These are phyloP conservation scores for Spodoptera littoralis DNA, from an alignment of 2,888 invertebrate species.

Conservation along the genomic window DNA sequence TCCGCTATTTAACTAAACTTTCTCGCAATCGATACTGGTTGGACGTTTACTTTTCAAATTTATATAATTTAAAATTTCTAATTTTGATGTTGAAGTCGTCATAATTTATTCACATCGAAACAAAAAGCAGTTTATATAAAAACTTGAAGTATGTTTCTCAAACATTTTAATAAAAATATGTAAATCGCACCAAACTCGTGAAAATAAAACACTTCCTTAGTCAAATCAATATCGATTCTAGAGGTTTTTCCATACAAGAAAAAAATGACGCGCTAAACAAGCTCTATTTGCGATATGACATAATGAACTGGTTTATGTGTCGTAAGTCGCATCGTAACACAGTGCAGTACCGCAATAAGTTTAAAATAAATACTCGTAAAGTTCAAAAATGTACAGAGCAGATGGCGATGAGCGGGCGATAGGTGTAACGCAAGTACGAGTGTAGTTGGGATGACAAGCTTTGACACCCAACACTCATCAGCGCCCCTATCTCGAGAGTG, in stretches of 20 bases:
- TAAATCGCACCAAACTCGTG: constrained; percentile 3
- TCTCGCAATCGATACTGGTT: constrained; percentile 61
- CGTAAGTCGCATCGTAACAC: constrained; percentile 46
- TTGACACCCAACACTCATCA: constrained; percentile 77
- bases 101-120: too few relatives aligned
- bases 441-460: constrained; percentile 74
- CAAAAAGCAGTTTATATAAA: too few relatives aligned
- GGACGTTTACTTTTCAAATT: constrained; percentile 59
- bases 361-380: constrained; percentile 65
- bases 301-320: constrained; percentile 62
- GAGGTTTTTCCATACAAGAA: constrained; percentile 9
- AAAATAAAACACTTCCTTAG: constrained; percentile 16
- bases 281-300: constrained; percentile 57
- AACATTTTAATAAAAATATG: background rate
- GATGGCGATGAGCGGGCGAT: constrained; percentile 52
- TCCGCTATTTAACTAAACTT: constrained; percentile 63
- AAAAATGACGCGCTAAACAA: constrained; percentile 32
- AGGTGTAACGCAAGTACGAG: constrained; percentile 52
- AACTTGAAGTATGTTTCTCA: too few relatives aligned
- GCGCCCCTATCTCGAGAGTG: constrained; percentile 73
- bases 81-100: constrained; percentile 9
- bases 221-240: background rate
- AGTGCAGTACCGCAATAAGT: constrained; percentile 54
- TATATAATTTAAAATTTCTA: constrained; percentile 36
- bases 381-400: constrained; percentile 61